phyloP scores from a whole-genome alignment of 2,888 invertebrate species.

The Arrhopalites spinosus region DNA sequence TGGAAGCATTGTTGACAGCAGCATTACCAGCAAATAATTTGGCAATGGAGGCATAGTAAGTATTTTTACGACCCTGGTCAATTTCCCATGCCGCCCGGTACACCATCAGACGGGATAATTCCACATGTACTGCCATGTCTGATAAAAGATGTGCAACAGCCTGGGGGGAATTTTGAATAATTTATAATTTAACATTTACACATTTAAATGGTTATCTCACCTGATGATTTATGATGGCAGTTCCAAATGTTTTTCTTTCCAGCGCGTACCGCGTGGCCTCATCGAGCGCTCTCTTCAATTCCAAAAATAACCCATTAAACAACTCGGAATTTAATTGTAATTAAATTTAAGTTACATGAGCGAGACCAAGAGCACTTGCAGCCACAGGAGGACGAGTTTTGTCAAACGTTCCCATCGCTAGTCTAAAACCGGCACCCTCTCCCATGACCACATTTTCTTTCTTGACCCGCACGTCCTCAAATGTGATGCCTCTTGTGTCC shows the following conservation, averaged over 20 bases:
- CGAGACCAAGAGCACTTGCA: background rate
- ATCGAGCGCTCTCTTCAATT: conserved; percentile 86
- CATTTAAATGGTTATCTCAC: conserved; percentile 45
- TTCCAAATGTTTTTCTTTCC: conserved; percentile 93
- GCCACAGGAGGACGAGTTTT: conserved; percentile 34
- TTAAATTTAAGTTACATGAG: too few relatives aligned
- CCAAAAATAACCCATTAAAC: too few relatives aligned
- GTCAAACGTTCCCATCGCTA: conserved; percentile 44
- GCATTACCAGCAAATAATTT: conserved; percentile 87
- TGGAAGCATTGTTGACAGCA: too few relatives aligned
- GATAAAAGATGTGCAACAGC: conserved; percentile 93
- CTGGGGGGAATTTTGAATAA: conserved; percentile 61
- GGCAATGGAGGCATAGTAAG: conserved; percentile 90
- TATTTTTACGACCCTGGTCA: conserved; percentile 80
- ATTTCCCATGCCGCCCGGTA: conserved; percentile 87
- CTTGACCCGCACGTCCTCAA: conserved; percentile 95
- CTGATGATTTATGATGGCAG: conserved; percentile 75
- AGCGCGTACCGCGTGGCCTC: conserved; percentile 90
- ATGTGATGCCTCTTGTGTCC: conserved; percentile 92
- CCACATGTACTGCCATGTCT: conserved; percentile 91
- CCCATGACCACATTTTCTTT: conserved; percentile 88
- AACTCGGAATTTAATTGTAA: too few relatives aligned
- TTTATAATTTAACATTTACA: background rate
- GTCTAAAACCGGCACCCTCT: conserved; percentile 78
- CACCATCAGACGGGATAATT: conserved; percentile 84